A percentile compares a stretch with the other conserved stretches of the same genome.
Conservation (phyloP, 2,888 invertebrate genomes). For the Rhingia campestris region DNA sequence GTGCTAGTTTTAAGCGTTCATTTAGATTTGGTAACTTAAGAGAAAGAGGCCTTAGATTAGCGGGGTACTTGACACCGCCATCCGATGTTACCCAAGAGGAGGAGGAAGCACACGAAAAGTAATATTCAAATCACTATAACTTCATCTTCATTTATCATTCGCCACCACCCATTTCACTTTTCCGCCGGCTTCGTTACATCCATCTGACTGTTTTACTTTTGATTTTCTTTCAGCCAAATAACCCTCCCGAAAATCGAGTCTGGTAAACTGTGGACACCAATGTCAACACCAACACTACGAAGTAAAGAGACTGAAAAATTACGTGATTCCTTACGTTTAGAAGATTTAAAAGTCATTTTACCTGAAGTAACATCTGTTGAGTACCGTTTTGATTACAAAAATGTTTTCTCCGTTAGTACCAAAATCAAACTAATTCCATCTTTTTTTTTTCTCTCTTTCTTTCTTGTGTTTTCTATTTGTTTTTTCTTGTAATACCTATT, state of each 20-base stretch:
- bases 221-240: constrained; percentile 73
- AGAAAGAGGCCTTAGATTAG: constrained; percentile 84
- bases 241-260: constrained; percentile 77
- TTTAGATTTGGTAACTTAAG: constrained; percentile 84
- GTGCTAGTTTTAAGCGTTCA: constrained; percentile 86
- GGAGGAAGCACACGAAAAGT: constrained; percentile 84
- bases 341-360: constrained; percentile 77
- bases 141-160: constrained; percentile 6
- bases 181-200: too few relatives aligned
- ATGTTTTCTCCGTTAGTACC: constrained; percentile 61
- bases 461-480: constrained; percentile 29
- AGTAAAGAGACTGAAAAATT: constrained; percentile 78
- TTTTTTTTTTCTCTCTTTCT: constrained; percentile 30
- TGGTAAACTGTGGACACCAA: constrained; percentile 77
- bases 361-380: constrained; percentile 76
- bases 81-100: constrained; percentile 86
- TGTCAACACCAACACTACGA: constrained; percentile 77
- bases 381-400: constrained; percentile 73
- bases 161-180: constrained; percentile 5
- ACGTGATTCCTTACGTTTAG: constrained; percentile 78
- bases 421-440: constrained; percentile 58
- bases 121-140: constrained; percentile 32
- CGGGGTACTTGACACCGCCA: constrained; percentile 85
- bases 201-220: constrained; percentile 11
- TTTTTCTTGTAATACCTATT: constrained; percentile 5